These are phyloP conservation scores for Eubucco bourcierii DNA, from an alignment of 2,113 vertebrate genomes.

Conservation along the genomic window DNA sequence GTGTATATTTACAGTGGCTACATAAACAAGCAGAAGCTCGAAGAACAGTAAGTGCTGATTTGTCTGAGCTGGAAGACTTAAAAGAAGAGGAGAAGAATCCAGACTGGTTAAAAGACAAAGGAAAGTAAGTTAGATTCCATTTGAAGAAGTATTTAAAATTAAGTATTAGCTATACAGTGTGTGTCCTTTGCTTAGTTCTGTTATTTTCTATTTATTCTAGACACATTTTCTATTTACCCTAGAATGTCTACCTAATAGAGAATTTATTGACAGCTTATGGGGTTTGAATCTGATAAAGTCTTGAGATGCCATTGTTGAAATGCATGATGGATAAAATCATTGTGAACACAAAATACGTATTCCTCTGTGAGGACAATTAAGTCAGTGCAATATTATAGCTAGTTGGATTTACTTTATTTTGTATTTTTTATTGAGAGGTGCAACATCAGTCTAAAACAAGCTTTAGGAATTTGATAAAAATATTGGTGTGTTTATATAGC, in stretches of 20 bases:
- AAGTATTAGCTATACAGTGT: background rate
- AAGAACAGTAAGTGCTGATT: slow-evolving; percentile 70
- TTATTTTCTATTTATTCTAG: background rate
- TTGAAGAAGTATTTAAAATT: background rate
- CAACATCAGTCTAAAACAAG: background rate
- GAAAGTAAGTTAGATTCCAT: slow-evolving; percentile 82
- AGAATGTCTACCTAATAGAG: background rate
- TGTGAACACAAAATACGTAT: background rate
- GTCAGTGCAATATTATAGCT: background rate
- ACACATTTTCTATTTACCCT: background rate
- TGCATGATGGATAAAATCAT: background rate
- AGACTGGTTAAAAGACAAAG: slow-evolving; percentile 95
- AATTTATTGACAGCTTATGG: background rate
- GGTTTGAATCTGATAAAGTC: background rate
- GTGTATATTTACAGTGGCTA: slow-evolving; percentile 82
- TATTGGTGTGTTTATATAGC: background rate
- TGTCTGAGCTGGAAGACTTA: slow-evolving; percentile 84
- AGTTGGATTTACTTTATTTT: background rate
- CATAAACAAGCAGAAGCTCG: slow-evolving; percentile 87
- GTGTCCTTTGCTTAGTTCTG: background rate
- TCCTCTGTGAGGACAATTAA: background rate
- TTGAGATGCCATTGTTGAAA: background rate
- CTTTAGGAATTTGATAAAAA: background rate
- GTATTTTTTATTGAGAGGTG: background rate
- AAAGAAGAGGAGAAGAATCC: slow-evolving; percentile 89